phyloP scores from a whole-genome alignment of 2,888 invertebrate genomes.

The Thalpophila matura region DNA sequence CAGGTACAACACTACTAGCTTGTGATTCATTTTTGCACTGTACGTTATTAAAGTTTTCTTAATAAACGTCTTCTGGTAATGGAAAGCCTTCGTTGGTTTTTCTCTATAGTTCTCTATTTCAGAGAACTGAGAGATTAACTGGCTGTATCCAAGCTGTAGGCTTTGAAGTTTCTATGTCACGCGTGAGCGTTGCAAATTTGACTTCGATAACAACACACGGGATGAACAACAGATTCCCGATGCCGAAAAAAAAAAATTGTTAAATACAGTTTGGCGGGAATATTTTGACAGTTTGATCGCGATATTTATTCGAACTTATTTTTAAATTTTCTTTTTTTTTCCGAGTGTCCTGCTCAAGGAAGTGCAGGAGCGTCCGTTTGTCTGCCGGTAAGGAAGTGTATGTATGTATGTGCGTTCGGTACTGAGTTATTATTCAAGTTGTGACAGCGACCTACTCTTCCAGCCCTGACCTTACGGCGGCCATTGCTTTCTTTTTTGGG shows the following conservation, averaged over 20 bases:
- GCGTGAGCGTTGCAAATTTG: conserved; percentile 36
- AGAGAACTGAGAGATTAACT: conserved; percentile 37
- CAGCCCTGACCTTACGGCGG: conserved; percentile 77
- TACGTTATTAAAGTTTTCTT: not conserved
- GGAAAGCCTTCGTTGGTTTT: not conserved
- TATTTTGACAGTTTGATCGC: conserved; percentile 9
- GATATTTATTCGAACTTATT: too few species aligned
- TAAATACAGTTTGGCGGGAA: conserved; percentile 20
- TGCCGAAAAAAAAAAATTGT: conserved; percentile 14
- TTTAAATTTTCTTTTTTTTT: conserved; percentile 26
- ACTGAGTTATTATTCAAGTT: conserved; percentile 77
- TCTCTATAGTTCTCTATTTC: conserved; percentile 34
- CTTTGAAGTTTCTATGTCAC: conserved; percentile 22
- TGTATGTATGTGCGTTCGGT: conserved; percentile 57
- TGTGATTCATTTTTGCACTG: conserved; percentile 57
- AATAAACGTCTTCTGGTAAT: too few species aligned
- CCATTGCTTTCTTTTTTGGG: conserved; percentile 76
- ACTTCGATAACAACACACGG: conserved; percentile 29
- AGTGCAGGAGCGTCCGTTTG: conserved; percentile 50
- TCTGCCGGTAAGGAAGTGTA: conserved; percentile 65
- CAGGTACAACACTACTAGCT: conserved; percentile 63
- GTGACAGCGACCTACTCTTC: conserved; percentile 81
- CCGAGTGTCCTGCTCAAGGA: conserved; percentile 43
- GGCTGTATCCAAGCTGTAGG: conserved; percentile 4
- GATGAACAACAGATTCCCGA: conserved; percentile 19